Base-by-base conservation (phyloP, 2,888 invertebrate species). In the Perithous albicinctus region DNA sequence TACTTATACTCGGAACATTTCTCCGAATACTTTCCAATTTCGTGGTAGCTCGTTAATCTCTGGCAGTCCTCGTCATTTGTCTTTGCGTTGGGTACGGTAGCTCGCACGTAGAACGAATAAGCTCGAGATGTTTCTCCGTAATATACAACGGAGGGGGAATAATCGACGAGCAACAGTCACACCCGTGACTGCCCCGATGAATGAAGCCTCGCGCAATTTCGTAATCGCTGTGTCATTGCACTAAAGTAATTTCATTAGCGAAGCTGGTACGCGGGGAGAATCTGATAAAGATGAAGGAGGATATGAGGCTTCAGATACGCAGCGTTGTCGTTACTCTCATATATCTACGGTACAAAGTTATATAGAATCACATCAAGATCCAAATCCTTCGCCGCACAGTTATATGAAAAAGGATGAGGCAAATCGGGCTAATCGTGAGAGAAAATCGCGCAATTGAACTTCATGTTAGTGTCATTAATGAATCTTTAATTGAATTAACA, bases 221-320 rank as follows among this genome's bases (percentile, higher is more conserved):
- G 90, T 90, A 91, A 91, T 91, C 91, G 92, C 91, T 91, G 90
- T 91, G 92, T 92, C 92, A 92, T 89, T 90, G 90, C 88, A 89
- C 88, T 89, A 90, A 90, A 91, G 91, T 91, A 90, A 91, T 91
- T 91, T 89, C 91, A 91, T 92, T 91, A 90, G 89, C 87, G 85
- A 88, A 64, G 63, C 69, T 75, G 75, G 46, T 23, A 56, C 23
- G 38, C 51, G 54, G 66, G 32, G 10, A 35, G 20, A 51, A 15
- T 41, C 61, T 5, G 69, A 26, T 48, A 70, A 38, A 46, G 56
- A 20, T 35, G n/a, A n/a, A 10, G 10, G 64, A 32, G 46, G 38
- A 73, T 54, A 18, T 81, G 46, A 8, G 56, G n/a, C 10, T 32
- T 51, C 67, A 20, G 23, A 66, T 70, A 38, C n/a, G 46, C 8